phyloP scores from a whole-genome alignment of 2,888 invertebrate species.

The Cyclophora punctaria region DNA sequence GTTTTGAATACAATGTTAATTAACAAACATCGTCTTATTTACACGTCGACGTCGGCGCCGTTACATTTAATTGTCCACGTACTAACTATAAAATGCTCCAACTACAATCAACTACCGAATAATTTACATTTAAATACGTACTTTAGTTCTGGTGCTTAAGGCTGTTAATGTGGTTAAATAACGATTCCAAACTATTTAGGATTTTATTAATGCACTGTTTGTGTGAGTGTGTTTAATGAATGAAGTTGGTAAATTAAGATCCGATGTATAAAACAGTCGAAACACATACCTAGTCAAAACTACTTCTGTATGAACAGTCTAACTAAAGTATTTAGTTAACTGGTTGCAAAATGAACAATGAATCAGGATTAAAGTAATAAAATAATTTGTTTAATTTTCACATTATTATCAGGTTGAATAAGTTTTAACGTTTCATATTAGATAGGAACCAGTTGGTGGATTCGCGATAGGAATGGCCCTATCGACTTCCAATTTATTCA shows the following conservation, averaged over 20 bases:
- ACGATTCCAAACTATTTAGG: slow-evolving; percentile 4
- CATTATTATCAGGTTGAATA: slow-evolving; percentile 26
- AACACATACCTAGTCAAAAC: background rate
- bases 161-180: slow-evolving; percentile 5
- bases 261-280: background rate
- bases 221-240: background rate
- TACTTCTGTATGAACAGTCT: no score
- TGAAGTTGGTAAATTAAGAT: background rate
- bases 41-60: slow-evolving; percentile 1
- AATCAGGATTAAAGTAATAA: no score
- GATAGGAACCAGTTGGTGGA: slow-evolving; percentile 33
- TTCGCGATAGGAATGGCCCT: slow-evolving; percentile 44
- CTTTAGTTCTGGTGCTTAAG: slow-evolving; percentile 3
- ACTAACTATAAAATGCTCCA: slow-evolving; percentile 6
- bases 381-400: slow-evolving; percentile 9
- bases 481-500: slow-evolving; percentile 61
- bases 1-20: slow-evolving; percentile 11
- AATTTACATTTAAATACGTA: slow-evolving; percentile 5
- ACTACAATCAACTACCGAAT: slow-evolving; percentile 4
- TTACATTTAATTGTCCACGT: slow-evolving; percentile 8
- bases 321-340: no score
- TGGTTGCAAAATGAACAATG: no score
- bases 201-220: background rate
- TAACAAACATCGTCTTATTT: slow-evolving; percentile 10
- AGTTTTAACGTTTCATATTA: slow-evolving; percentile 39